Evolutionary conservation across 2,113 vertebrate species (phyloP).

Genomic region (Alouatta palliata): DNA sequence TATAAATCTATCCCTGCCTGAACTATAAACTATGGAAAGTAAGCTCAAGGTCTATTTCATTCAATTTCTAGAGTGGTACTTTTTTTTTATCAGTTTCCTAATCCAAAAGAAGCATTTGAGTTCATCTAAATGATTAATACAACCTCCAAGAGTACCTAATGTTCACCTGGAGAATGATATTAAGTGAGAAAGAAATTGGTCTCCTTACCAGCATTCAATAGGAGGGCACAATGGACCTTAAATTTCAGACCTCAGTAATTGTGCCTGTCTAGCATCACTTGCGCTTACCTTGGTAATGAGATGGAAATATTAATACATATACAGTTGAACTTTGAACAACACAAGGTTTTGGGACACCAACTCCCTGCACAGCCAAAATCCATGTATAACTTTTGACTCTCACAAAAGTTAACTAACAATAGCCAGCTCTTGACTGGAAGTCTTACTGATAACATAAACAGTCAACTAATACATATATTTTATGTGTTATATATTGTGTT

Average conservation of each 20-base stretch:
- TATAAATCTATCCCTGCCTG: background rate
- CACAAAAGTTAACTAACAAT: background rate
- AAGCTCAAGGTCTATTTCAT: slow-evolving; percentile 25
- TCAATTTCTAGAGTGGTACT: background rate
- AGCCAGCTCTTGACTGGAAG: background rate
- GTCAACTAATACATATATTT: background rate
- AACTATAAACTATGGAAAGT: background rate
- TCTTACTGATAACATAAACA: background rate
- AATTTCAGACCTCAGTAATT: background rate
- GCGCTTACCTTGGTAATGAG: background rate
- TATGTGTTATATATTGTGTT: background rate
- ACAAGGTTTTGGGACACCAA: background rate
- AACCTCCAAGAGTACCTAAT: background rate
- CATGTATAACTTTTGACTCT: background rate
- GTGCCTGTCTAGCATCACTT: background rate
- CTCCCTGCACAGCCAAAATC: background rate
- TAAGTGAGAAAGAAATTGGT: background rate
- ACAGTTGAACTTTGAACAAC: background rate
- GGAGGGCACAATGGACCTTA: background rate
- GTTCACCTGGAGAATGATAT: background rate
- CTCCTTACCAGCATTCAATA: background rate
- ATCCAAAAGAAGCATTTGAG: background rate
- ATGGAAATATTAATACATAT: background rate
- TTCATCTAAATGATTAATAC: background rate
- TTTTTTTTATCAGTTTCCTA: background rate